Conservation (phyloP, 2,797 vertebrate genomes). For the Argya squamiceps region DNA sequence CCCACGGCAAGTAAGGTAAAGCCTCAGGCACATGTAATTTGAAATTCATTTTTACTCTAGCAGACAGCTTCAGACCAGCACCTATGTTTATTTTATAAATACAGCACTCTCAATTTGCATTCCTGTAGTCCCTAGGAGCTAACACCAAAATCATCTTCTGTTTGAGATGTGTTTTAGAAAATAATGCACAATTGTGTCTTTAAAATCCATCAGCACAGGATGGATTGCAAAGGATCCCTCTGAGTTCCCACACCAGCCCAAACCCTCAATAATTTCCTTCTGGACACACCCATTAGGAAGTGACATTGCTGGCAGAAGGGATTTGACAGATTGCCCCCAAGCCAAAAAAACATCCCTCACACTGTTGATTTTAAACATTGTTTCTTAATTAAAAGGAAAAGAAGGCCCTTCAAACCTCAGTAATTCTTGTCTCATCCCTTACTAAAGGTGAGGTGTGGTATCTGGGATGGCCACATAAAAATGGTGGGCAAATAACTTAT, state of each 20-base stretch:
- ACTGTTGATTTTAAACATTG: neutral
- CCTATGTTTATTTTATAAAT: constrained; percentile 65
- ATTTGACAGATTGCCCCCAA: neutral
- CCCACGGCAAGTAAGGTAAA: constrained; percentile 70
- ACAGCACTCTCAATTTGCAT: constrained; percentile 28
- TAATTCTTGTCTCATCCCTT: neutral
- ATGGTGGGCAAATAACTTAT: neutral
- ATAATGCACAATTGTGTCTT: constrained; percentile 22
- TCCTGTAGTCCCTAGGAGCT: constrained; percentile 12
- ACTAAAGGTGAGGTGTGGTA: neutral
- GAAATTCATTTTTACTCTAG: constrained; percentile 66
- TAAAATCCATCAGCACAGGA: constrained; percentile 8
- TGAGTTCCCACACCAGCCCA: neutral
- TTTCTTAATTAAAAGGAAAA: neutral
- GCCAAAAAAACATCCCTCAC: neutral
- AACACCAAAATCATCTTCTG: constrained; percentile 28
- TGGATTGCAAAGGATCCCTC: constrained; percentile 3
- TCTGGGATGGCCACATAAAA: neutral
- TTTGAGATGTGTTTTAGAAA: constrained; percentile 40
- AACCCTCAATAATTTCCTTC: neutral
- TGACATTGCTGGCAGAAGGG: neutral
- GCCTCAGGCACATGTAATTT: constrained; percentile 65
- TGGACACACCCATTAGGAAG: neutral
- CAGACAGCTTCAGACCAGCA: constrained; percentile 51
- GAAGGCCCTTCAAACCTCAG: neutral